These are phyloP conservation scores for Eupsittula cactorum DNA, from an alignment of 2,113 vertebrate genomes.

Conservation along the genomic window DNA sequence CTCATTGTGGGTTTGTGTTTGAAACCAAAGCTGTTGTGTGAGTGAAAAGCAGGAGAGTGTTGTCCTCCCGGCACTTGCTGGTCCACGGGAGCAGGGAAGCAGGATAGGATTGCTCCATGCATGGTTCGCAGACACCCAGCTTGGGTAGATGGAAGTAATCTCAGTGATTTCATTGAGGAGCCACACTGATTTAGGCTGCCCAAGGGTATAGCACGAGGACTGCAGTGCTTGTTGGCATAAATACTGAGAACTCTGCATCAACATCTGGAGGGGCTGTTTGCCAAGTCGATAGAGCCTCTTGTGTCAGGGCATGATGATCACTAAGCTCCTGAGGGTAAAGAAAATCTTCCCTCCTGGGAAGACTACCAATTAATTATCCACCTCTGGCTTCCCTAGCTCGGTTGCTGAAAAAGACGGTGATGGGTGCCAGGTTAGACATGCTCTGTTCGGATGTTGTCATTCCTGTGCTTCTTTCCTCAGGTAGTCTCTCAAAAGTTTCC, in stretches of 20 bases:
- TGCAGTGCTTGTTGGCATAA: background rate
- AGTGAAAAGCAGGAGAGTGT: background rate
- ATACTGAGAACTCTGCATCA: background rate
- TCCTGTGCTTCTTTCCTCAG: background rate
- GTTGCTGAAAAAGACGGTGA: background rate
- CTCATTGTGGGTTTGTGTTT: background rate
- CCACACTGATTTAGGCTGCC: background rate
- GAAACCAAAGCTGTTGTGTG: background rate
- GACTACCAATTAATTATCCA: background rate
- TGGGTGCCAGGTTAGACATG: background rate
- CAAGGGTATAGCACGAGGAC: background rate
- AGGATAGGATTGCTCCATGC: background rate
- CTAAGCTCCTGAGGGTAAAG: background rate
- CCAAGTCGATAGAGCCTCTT: background rate
- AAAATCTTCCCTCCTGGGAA: background rate
- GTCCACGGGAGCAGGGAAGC: background rate
- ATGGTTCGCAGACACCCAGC: background rate
- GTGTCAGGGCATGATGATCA: background rate
- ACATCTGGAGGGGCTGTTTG: background rate
- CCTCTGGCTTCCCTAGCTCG: background rate
- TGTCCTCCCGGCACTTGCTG: fast-evolving
- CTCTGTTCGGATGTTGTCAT: background rate
- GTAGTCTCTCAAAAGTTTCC: background rate
- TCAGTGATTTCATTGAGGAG: background rate
- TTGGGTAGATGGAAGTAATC: background rate